Conservation (phyloP, 2,888 invertebrate genomes). For the Philereme transversata region DNA sequence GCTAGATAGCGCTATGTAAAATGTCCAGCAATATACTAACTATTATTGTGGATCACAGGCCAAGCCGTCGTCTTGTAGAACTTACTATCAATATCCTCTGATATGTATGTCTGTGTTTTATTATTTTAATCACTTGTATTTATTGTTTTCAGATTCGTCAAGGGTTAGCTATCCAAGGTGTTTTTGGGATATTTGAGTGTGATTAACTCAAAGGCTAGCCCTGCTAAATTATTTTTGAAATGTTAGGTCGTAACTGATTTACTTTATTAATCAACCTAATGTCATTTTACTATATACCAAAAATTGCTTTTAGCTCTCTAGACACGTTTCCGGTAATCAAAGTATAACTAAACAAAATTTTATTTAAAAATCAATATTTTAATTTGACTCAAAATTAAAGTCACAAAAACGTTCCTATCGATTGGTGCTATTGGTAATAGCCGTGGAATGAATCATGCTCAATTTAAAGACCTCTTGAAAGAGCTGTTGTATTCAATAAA, state of each 20-base stretch:
- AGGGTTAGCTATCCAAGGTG: slow-evolving; percentile 45
- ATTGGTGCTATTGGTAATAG: slow-evolving; percentile 39
- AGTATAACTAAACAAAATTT: slow-evolving; percentile 35
- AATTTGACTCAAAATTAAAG: slow-evolving; percentile 17
- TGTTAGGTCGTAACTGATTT: slow-evolving; percentile 37
- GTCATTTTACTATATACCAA: slow-evolving; percentile 48
- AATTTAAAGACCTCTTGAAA: slow-evolving; percentile 26
- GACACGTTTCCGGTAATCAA: slow-evolving; percentile 50
- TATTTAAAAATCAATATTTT: slow-evolving; percentile 21
- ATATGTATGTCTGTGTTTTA: not conserved
- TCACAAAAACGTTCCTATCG: slow-evolving; percentile 24
- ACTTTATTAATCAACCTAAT: slow-evolving; percentile 52
- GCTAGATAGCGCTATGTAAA: too few relatives aligned
- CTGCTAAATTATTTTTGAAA: slow-evolving; percentile 4
- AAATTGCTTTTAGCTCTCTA: slow-evolving; percentile 72
- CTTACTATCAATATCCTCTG: too few relatives aligned
- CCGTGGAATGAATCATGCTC: slow-evolving; percentile 31
- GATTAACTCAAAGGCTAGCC: slow-evolving; percentile 31
- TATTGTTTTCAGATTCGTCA: slow-evolving; percentile 51
- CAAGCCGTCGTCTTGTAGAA: too few relatives aligned
- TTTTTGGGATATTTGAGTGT: slow-evolving; percentile 38
- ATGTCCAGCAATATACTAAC: too few relatives aligned
- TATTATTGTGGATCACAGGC: too few relatives aligned
- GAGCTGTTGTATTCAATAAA: slow-evolving; percentile 38
- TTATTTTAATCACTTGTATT: not conserved